phyloP scores from a whole-genome alignment of 2,113 vertebrate species.

The Platichthys stellatus region DNA sequence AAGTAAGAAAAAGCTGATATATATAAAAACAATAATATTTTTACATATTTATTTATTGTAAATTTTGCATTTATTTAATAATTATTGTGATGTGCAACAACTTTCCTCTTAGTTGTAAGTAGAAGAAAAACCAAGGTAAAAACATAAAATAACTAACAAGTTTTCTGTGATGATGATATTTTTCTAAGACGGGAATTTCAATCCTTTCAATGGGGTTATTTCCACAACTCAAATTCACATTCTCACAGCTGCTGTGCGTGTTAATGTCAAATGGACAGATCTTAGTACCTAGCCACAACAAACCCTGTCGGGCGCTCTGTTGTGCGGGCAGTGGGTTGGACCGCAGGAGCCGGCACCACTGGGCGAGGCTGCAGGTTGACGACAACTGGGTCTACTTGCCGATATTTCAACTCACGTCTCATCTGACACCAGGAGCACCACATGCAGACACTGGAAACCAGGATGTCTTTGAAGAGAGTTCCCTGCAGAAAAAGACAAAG shows the following conservation, averaged over 20 bases:
- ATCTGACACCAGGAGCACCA: constrained; percentile 69
- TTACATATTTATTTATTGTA: too few species aligned
- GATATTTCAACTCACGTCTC: constrained; percentile 51
- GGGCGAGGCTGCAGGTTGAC: constrained; percentile 44
- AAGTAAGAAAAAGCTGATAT: too few species aligned
- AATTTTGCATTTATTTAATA: too few species aligned
- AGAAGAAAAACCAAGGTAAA: background rate
- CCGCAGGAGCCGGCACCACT: background rate
- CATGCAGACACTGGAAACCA: constrained; percentile 44
- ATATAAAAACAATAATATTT: too few species aligned
- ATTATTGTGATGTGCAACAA: background rate
- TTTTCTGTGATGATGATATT: background rate
- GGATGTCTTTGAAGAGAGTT: constrained; percentile 42
- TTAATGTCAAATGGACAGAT: background rate
- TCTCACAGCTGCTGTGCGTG: background rate
- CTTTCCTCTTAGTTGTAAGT: background rate
- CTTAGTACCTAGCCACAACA: background rate
- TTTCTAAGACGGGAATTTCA: background rate
- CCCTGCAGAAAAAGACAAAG: constrained; percentile 41
- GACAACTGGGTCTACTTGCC: background rate
- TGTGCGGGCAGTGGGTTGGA: background rate
- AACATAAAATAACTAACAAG: background rate
- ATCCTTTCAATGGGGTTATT: background rate
- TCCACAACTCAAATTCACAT: background rate
- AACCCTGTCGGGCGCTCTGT: background rate